phyloP scores from a whole-genome alignment of 2,797 vertebrate species.

The Leuciscus waleckii region DNA sequence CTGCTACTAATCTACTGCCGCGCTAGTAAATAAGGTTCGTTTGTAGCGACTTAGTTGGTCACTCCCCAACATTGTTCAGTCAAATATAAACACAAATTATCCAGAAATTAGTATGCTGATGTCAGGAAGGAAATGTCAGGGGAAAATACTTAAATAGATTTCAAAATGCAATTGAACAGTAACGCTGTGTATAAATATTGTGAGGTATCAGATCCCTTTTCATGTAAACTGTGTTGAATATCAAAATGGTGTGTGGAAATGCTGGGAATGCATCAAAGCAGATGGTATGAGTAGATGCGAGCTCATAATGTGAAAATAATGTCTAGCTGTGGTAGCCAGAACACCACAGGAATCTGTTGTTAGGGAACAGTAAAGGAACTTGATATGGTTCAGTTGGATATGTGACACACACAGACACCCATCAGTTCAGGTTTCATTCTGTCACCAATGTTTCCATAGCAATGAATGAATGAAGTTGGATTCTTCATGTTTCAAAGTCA shows the following conservation, averaged over 20 bases:
- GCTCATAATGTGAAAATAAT: constrained; percentile 56
- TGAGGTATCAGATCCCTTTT: not conserved
- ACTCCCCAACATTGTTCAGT: not conserved
- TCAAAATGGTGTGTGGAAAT: not conserved
- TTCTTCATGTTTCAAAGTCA: constrained; percentile 28
- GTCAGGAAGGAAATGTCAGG: not conserved
- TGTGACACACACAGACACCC: constrained; percentile 11
- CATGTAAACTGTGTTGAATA: not conserved
- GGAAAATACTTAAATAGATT: not conserved
- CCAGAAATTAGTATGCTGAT: not conserved
- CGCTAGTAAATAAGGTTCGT: not conserved
- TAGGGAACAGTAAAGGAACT: constrained; percentile 43
- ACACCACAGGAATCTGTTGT: constrained; percentile 52
- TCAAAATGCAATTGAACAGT: not conserved
- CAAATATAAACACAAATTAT: not conserved
- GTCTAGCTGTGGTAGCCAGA: constrained; percentile 38
- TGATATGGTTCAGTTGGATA: constrained; percentile 42
- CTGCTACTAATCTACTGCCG: not conserved
- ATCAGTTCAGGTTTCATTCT: constrained; percentile 38
- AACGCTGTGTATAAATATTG: not conserved
- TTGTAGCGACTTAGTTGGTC: too few relatives aligned
- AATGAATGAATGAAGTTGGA: constrained; percentile 21
- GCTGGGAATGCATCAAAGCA: constrained; percentile 36
- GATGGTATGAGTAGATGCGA: constrained; percentile 48
- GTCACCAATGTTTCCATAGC: constrained; percentile 45